Evolutionary conservation across 2,888 invertebrate genomes (phyloP).

Genomic region (Ochropleura leucogaster): DNA sequence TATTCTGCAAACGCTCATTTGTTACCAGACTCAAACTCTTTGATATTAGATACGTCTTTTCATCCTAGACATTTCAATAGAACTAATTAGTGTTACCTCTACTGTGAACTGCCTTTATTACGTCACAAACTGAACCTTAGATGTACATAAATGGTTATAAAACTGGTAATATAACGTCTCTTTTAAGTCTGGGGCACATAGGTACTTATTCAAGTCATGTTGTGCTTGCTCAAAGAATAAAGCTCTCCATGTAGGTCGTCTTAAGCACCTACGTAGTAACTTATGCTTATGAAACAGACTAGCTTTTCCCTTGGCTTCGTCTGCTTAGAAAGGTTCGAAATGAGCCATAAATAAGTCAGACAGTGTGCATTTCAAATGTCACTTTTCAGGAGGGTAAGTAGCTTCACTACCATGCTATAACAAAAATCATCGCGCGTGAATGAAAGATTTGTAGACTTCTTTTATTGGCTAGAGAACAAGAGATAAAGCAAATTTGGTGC

Average conservation of each 20-base stretch:
- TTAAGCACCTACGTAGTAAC: not conserved
- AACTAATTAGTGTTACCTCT: constrained; percentile 35
- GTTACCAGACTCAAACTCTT: not conserved
- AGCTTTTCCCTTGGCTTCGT: not conserved
- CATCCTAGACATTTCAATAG: constrained; percentile 34
- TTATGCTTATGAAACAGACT: constrained; percentile 14
- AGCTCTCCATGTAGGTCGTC: constrained; percentile 24
- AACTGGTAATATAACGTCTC: constrained; percentile 44
- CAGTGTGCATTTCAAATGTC: not conserved
- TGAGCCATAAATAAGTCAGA: not conserved
- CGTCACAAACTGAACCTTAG: constrained; percentile 27
- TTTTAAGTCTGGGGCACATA: constrained; percentile 33
- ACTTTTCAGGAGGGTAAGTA: not conserved
- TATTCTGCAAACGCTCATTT: constrained; percentile 20
- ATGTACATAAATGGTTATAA: constrained; percentile 26
- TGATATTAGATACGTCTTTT: constrained; percentile 16
- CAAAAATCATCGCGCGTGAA: too few relatives aligned
- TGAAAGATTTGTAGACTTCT: not conserved
- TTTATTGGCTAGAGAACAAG: not conserved
- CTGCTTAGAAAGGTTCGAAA: constrained; percentile 10
- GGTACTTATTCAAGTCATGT: constrained; percentile 50
- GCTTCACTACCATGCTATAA: too few relatives aligned
- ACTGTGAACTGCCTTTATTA: constrained; percentile 27
- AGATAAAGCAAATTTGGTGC: not conserved
- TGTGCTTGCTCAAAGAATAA: constrained; percentile 36